Evolutionary conservation across 1,140 invertebrate genomes (phyloP).

Genomic region (Agrilus planipennis): DNA sequence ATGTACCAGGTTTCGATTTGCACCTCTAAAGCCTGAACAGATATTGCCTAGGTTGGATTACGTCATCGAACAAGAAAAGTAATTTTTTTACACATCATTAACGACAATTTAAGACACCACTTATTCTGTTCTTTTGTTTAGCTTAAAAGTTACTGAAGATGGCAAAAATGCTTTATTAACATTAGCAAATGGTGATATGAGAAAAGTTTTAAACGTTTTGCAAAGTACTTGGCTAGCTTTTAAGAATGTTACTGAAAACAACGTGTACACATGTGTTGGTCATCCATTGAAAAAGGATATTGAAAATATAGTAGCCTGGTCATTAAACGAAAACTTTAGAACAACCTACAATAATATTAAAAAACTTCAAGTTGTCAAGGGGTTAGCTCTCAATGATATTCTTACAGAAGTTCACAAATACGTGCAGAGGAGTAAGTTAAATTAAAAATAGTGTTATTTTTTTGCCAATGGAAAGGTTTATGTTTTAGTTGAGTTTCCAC

Average conservation of each 20-base stretch:
- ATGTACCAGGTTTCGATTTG: conserved; percentile 95
- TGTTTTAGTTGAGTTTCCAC: conserved; percentile 70
- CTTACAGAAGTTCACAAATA: conserved; percentile 76
- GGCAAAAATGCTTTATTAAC: conserved; percentile 84
- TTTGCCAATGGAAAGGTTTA: too few relatives aligned
- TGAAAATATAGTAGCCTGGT: conserved; percentile 75
- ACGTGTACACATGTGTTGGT: conserved; percentile 93
- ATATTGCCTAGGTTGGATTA: conserved; percentile 82
- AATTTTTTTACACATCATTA: conserved; percentile 30
- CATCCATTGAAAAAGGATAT: conserved; percentile 88
- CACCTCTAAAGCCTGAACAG: conserved; percentile 73
- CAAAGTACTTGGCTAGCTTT: conserved; percentile 77
- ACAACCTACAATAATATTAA: conserved; percentile 73
- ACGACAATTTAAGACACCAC: not conserved
- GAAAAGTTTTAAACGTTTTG: conserved; percentile 90
- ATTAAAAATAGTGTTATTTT: not conserved
- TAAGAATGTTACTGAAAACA: conserved; percentile 76
- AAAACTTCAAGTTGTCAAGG: conserved; percentile 74
- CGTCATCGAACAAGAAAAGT: conserved; percentile 80
- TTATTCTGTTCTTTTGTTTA: too few relatives aligned
- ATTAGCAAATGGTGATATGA: conserved; percentile 94
- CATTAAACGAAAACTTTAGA: conserved; percentile 77
- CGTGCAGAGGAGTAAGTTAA: conserved; percentile 70
- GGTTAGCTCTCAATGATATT: conserved; percentile 81
- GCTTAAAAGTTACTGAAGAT: conserved; percentile 74